A percentile compares a stretch with the other conserved stretches of the same genome.
Conservation (phyloP, 2,797 vertebrate genomes). For the Mastacembelus armatus region DNA sequence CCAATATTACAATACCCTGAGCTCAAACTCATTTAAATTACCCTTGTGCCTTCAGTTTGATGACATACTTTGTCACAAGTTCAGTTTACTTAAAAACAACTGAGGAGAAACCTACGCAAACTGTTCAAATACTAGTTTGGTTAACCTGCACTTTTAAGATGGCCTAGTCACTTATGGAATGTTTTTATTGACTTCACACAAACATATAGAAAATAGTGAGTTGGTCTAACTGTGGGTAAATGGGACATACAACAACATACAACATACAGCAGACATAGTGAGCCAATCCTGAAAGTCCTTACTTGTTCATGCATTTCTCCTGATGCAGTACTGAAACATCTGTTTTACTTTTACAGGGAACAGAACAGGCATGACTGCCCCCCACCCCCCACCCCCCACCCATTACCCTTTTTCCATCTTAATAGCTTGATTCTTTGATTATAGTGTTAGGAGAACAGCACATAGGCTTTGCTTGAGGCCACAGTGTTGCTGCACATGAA, state of each 20-base stretch:
- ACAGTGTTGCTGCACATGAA: slow-evolving; percentile 31
- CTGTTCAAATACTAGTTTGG: too few species aligned
- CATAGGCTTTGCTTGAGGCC: slow-evolving; percentile 47
- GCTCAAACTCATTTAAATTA: too few species aligned
- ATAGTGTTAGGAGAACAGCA: slow-evolving; percentile 34
- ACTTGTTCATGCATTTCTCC: slow-evolving; percentile 45
- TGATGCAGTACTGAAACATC: slow-evolving; percentile 54
- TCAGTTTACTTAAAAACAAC: neutral
- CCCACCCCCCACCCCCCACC: neutral
- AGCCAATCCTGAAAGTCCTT: neutral
- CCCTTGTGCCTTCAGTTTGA: neutral
- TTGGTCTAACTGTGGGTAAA: neutral
- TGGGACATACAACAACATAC: neutral
- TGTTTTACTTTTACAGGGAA: slow-evolving; percentile 62
- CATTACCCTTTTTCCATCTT: neutral
- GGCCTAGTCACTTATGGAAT: neutral
- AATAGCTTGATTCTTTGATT: slow-evolving; percentile 70
- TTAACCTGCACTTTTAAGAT: too few species aligned
- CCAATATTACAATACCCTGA: too few species aligned
- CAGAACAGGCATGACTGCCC: slow-evolving; percentile 50
- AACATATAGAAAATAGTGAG: neutral
- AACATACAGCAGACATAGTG: neutral
- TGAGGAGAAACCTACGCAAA: too few species aligned
- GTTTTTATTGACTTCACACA: neutral
- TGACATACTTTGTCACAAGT: too few species aligned